Base-by-base conservation (phyloP, 1,140 invertebrate species). In the Drosophila nasuta region DNA sequence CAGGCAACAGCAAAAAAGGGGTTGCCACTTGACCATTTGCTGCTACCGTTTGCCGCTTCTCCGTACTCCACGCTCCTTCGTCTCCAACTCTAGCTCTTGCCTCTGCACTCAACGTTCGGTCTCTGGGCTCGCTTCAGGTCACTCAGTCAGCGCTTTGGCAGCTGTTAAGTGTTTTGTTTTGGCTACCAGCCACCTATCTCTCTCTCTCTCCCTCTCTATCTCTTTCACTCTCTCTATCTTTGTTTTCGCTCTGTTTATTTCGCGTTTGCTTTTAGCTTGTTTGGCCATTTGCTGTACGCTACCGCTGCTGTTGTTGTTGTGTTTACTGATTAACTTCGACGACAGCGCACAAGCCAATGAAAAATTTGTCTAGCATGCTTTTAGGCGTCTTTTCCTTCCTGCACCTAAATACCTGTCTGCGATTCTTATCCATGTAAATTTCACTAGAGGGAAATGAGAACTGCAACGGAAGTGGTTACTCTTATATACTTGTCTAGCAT, bases 151-250 rank as follows among this genome's bases (percentile, higher is more conserved):
- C 75, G 77, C 79, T 79, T 75, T 79, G 63, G 58, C 71, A 79
- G 66, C 71, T 73, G 83, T 79, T 74, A 83, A 78, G 77, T 90
- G 85, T 70, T 79, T 83, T 81, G 74, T 85, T 85, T 75, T 77
- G 69, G 49, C 77, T 72, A 65, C 68, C 35, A 64, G 35, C 35
- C 35, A 57, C 52, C 3, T 46, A 8, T 35, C 3, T 1, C 35
- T n/a, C 54, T n/a, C 28, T n/a, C 20, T 54, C 2, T 33, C 13
- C 13, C 13, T 13, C 13, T 35, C 11, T 43, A 20, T n/a, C 3
- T 17, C 41, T 17, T 17, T 17, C 17, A 17, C 17, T 10, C 51
- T 25, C 28, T 25, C 10, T 56, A 1, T 59, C 11, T 38, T 17
- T 54, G 8, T 33, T 70, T 74, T 64, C 45, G 51, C 59, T 68